Percentiles rank a stretch among this genome's conserved stretches.
phyloP scores from a whole-genome alignment of 2,113 vertebrate genomes.

The Tragelaphus buxtoni region DNA sequence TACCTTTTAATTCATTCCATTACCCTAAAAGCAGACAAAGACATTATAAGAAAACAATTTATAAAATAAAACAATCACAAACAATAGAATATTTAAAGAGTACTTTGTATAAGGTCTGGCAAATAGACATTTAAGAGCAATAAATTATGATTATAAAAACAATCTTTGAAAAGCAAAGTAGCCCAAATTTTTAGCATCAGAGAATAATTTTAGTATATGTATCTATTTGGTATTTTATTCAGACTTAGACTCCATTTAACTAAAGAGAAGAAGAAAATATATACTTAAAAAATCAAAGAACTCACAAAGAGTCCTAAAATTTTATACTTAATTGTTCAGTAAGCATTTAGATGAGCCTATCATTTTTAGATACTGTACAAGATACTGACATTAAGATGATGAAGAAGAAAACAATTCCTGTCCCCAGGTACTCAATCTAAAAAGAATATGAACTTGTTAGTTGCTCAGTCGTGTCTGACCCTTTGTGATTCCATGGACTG shows the following conservation, averaged over 20 bases:
- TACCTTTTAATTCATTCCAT: neutral
- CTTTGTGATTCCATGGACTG: neutral
- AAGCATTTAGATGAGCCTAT: neutral
- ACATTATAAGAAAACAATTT: neutral
- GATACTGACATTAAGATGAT: neutral
- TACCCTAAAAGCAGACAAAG: neutral
- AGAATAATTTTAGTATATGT: neutral
- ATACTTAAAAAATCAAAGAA: neutral
- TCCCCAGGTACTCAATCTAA: neutral
- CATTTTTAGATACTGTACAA: neutral
- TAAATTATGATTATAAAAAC: neutral
- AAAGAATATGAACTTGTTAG: neutral
- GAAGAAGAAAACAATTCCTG: neutral
- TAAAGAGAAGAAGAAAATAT: neutral
- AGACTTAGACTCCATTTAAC: neutral
- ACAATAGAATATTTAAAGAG: neutral
- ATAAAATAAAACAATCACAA: neutral
- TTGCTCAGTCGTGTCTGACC: neutral
- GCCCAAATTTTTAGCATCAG: neutral
- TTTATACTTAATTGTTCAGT: neutral
- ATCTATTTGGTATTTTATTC: neutral
- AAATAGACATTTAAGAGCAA: neutral
- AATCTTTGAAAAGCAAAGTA: neutral
- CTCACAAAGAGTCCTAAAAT: neutral
- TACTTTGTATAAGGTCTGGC: neutral